Conservation (phyloP, 2,797 vertebrate genomes). For the Phaenicophaeus curvirostris region DNA sequence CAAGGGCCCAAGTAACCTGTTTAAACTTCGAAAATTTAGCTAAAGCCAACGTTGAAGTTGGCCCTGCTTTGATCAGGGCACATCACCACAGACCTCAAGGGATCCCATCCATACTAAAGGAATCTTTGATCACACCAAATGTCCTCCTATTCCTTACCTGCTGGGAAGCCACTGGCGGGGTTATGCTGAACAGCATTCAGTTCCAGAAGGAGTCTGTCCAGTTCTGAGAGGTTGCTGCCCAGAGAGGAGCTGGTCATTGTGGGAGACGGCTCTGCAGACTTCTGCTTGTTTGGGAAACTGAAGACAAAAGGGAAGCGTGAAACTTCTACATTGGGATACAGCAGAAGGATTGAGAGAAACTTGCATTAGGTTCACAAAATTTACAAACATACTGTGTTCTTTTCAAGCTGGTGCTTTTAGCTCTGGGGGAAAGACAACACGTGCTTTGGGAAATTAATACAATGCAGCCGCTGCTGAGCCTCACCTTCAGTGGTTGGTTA, state of each 20-base stretch:
- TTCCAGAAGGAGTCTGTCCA: constrained; percentile 94
- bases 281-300: constrained; percentile 98
- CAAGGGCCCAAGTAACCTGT: not conserved
- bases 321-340: not conserved
- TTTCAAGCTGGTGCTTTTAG: not conserved
- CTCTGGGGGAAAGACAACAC: not conserved
- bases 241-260: constrained; percentile 88
- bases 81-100: not conserved
- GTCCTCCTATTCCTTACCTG: constrained; percentile 76
- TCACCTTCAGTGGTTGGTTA: not conserved
- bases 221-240: constrained; percentile 95
- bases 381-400: not conserved
- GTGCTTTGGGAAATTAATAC: not conserved
- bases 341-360: not conserved
- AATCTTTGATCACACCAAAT: not conserved
- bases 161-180: constrained; percentile 83
- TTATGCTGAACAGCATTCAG: constrained; percentile 94
- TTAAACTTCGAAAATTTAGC: not conserved
- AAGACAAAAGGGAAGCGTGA: not conserved
- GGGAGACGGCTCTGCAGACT: constrained; percentile 87
- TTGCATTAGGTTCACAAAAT: not conserved
- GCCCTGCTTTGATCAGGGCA: not conserved
- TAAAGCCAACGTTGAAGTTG: not conserved
- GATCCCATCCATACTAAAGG: not conserved
- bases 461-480: not conserved